phyloP scores from a whole-genome alignment of 2,113 vertebrate species.

The Sterna hirundo region DNA sequence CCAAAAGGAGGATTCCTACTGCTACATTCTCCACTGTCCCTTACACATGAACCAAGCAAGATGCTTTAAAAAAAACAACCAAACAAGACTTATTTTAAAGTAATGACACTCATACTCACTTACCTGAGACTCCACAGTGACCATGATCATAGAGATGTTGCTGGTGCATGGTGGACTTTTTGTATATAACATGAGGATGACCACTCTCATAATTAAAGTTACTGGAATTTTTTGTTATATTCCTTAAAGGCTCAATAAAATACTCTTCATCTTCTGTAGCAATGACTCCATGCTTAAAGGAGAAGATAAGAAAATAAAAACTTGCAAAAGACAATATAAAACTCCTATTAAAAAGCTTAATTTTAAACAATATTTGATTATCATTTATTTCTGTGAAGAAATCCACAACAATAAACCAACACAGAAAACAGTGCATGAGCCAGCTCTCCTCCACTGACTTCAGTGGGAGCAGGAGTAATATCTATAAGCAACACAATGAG shows the following conservation, averaged over 20 bases:
- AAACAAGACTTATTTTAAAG: too few species aligned
- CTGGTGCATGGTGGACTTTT: constrained; percentile 89
- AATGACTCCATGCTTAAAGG: constrained; percentile 93
- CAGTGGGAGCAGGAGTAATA: neutral
- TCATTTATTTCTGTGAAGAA: neutral
- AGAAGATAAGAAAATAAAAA: neutral
- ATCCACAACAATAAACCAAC: neutral
- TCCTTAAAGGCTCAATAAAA: constrained; percentile 98
- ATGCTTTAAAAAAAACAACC: too few species aligned
- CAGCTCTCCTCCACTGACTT: neutral
- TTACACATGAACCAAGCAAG: neutral
- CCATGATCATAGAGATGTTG: constrained; percentile 85
- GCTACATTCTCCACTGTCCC: neutral
- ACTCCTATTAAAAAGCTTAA: neutral
- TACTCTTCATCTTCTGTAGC: constrained; percentile 98
- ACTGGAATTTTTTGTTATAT: constrained; percentile 86
- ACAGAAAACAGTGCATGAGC: neutral
- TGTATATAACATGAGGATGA: constrained; percentile 98
- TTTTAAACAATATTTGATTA: neutral
- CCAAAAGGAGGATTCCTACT: neutral
- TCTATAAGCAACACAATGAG: neutral
- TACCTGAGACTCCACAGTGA: constrained; percentile 95
- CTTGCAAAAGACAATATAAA: neutral
- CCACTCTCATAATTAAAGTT: constrained; percentile 87
- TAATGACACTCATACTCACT: constrained; percentile 50